Evolutionary conservation across 2,888 invertebrate genomes (phyloP).

Genomic region (Caenorhabditis sp.): DNA sequence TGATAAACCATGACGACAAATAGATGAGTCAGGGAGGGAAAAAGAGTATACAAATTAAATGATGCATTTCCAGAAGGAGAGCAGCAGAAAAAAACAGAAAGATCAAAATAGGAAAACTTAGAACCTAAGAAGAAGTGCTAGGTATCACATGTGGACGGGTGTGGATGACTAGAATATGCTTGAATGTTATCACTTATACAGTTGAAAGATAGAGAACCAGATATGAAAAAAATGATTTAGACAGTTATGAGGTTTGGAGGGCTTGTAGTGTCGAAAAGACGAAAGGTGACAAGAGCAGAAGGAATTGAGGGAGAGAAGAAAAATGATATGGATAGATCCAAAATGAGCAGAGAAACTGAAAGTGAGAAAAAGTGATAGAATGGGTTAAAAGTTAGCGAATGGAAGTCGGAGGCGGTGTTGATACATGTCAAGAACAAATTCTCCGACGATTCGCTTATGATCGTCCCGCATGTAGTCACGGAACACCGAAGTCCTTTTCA

Average conservation of each 20-base stretch:
- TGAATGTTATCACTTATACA: constrained; percentile 30
- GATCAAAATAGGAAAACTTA: background rate
- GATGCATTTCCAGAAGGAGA: constrained; percentile 19
- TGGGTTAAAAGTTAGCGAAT: constrained; percentile 38
- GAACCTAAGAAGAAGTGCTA: constrained; percentile 2
- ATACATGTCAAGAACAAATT: constrained; percentile 50
- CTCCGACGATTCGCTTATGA: constrained; percentile 30
- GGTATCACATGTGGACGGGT: constrained; percentile 42
- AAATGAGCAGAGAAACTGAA: background rate
- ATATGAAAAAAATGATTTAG: constrained; percentile 12
- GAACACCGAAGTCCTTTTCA: constrained; percentile 91
- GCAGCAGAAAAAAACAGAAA: constrained; percentile 33
- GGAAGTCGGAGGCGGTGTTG: constrained; percentile 38
- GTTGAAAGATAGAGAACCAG: constrained; percentile 2
- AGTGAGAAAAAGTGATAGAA: background rate
- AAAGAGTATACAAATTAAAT: constrained; percentile 24
- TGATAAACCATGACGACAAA: constrained; percentile 28
- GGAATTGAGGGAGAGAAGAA: background rate
- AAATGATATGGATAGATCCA: constrained; percentile 32
- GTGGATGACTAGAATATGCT: constrained; percentile 54
- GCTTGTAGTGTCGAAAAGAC: background rate
- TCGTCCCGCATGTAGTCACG: constrained; percentile 52
- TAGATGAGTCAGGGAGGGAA: constrained; percentile 41
- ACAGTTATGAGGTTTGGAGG: constrained; percentile 9
- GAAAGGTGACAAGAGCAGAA: constrained; percentile 19